Base-by-base conservation (phyloP, 1,140 invertebrate species). In the Ceratitis capitata region DNA sequence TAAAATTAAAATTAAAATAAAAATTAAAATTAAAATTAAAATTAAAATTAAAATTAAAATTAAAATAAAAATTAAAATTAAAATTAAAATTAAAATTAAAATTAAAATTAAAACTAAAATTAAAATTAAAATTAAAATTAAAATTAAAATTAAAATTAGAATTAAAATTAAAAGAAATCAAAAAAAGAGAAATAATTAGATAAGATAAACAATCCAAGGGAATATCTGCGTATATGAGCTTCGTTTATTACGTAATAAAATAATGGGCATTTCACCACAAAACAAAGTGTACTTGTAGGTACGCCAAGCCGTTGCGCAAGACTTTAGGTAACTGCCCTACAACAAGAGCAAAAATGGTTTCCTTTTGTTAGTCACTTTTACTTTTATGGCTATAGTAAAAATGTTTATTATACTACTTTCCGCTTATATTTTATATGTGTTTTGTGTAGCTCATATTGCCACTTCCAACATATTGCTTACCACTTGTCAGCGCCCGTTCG, bases 231-330 rank as follows among this genome's bases (percentile, higher is more conserved):
- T 19, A 89, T 91, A 91, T 91, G 87, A n/a, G 86, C 87, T 89
- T 86, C 88, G 88, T 91, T 91, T 91, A 91, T 91, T 88, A 87
- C 88, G 88, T 89, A 91, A 91, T 91, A 91, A 91, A 91, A 90
- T 91, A 91, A 91, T 91, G 90, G 87, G 90, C 91, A 91, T 89
- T 88, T 88, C 83, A 56, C n/a, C 26, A 82, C 39, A 64, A 58
- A 45, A n/a, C 19, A 26, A 78, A 78, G n/a, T n/a, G n/a, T n/a
- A n/a, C n/a, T n/a, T n/a, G 78, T 19, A 53, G n/a, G 53, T 19
- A n/a, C 51, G 14, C 19, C 51, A 23, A n/a, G 32, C 29, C 7
- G 14, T 56, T 16, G 6, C 23, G 49, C 16, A 47, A 61, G 35
- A n/a, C 32, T 47, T 7, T n/a, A n/a, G 32, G n/a, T 23, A 1